Evolutionary conservation across 2,113 vertebrate genomes (phyloP), one percentile per base, ranked within the genome.

Genomic region (Cranoglanis bouderius): DNA sequence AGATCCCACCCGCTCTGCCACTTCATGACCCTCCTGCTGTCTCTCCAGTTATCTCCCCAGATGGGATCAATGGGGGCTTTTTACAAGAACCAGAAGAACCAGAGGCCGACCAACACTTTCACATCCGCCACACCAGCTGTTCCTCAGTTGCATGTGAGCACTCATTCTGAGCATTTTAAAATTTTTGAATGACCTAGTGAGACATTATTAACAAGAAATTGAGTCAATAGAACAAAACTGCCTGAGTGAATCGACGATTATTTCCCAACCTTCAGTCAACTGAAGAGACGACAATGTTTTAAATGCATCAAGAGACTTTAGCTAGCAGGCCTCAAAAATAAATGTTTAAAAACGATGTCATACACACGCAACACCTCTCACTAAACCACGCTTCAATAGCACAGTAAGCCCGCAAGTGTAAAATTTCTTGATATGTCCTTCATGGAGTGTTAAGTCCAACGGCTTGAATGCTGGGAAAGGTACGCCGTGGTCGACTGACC

Each of bases 91-190:
- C 96, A 0, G 97, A 97, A 87, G 97, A 97, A 70, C 96, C 96
- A 0, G 97, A 97, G 63, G 96, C 96, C 90, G 96, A 95, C 89
- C 96, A 95, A 87, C 93, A 94, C 57, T 97, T 96, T 0, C 90
- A 93, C 86, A 96, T 96, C 90, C 94, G 91, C 61, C 96, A 96
- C 67, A 90, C 95, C 87, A 96, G 95, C 92, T 97, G 96, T 89
- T 97, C 97, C 7, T 97, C 96, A 0, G 95, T 96, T 82, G 96
- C 97, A 19, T 97, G 97, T 97, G 70, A 93, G 94, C 55, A 61
- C 7, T n/a, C n/a, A n/a, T n/a, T n/a, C n/a, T n/a, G n/a, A 65
- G 14, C 63, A n/a, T n/a, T 67, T 32, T 13, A 65, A 13, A 67
- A 63, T 9, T 24, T 26, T 63, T 63, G 59, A 26, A 67, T 67